Base-by-base conservation (phyloP, 2,888 invertebrate species). In the Rhagonycha lutea region DNA sequence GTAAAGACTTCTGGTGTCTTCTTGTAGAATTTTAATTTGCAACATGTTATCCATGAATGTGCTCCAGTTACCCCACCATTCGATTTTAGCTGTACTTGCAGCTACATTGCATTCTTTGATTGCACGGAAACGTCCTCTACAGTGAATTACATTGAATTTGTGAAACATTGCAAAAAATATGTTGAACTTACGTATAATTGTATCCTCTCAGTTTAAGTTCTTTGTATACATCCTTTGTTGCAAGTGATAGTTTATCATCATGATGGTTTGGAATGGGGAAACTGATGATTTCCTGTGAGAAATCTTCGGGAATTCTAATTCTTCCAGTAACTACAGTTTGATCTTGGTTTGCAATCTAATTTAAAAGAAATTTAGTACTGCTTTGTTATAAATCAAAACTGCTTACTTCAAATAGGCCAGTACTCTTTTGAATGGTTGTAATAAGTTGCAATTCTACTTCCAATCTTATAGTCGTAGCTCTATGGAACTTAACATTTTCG, bases 31-130 rank as follows among this genome's bases (percentile, higher is more conserved):
- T 82, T 92, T 91, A 80, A 95, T 90, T 87, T 97, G 97, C n/a
- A 97, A 89, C 92, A 97, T 93, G 70, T 94, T 94, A 87, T 97
- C 97, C 90, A 97, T 92, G 87, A 95, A 96, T 0, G 95, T 91
- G 11, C 96, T 93, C 96, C 96, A 97, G 87, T 96, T 95, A 82
- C 93, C 93, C 69, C 91, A 90, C 96, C 96, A 97, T 70, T 90
- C 86, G 7, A 92, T 85, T 23, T 88, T 87, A 1, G 91, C 91
- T 1, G 88, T 87, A 3, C 88, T 89, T 83, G 85, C 85, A 83
- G 73, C 67, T 5, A 77, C 14, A 72, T 80, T 79, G 61, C 80
- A 79, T 32, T 80, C 77, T 29, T 80, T 77, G 0, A 84, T 65
- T 4, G 79, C 81, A 63, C 79, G 80, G 71, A 85, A 85, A 4